Percentiles rank a stretch among this genome's conserved stretches.
These are phyloP conservation scores for Drosophila nannoptera DNA, from an alignment of 1,140 invertebrate species.

Conservation along the genomic window DNA sequence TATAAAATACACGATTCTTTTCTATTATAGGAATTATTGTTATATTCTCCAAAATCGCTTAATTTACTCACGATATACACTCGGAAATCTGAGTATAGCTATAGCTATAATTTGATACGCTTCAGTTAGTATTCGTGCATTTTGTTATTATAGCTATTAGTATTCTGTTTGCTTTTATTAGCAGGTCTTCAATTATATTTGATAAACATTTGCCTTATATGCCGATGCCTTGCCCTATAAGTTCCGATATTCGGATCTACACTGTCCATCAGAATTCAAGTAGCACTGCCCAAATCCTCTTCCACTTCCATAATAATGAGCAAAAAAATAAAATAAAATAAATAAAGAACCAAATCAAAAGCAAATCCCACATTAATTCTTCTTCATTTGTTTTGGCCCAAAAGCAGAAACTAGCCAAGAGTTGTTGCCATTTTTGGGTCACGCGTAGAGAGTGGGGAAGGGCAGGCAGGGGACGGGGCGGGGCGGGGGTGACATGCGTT, in stretches of 20 bases:
- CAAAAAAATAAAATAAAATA: too few species aligned
- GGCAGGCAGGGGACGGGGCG: not conserved
- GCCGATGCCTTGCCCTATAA: not conserved
- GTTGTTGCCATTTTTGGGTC: constrained; percentile 46
- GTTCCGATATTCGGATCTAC: not conserved
- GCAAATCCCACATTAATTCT: constrained; percentile 37
- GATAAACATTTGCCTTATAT: too few species aligned
- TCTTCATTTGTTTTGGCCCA: constrained; percentile 8
- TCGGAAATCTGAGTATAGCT: too few species aligned
- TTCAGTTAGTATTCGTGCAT: too few species aligned
- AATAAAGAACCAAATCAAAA: too few species aligned
- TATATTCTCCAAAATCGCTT: not conserved
- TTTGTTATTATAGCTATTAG: too few species aligned
- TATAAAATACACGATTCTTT: too few species aligned
- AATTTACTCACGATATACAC: too few species aligned
- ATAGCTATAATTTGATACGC: too few species aligned
- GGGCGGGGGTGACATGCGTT: not conserved
- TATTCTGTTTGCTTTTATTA: too few species aligned
- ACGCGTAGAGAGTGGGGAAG: not conserved
- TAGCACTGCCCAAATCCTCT: not conserved
- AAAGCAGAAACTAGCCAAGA: constrained; percentile 14
- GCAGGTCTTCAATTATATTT: too few species aligned
- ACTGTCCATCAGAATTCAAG: constrained; percentile 8
- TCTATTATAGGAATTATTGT: not conserved
- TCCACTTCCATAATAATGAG: constrained; percentile 16